Evolutionary conservation across 30 jellyfish, hydroid and myxozoan species (phyloP), one percentile per base, ranked within the genome.

Genomic region (Rhopilema esculentum): DNA sequence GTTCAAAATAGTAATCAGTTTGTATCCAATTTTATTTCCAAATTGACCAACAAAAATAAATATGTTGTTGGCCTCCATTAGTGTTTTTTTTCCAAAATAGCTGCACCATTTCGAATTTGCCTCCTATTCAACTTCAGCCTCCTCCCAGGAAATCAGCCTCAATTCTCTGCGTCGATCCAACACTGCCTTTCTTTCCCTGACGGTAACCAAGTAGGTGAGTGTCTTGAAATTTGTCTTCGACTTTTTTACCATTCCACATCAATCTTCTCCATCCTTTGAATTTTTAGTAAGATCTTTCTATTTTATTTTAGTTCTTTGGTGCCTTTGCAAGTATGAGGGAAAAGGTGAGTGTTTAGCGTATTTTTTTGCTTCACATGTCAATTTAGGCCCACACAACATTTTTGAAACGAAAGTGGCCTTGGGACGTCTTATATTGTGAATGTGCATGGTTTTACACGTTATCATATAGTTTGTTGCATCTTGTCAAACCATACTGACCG

Each of bases 321-420:
- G 53, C 77, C 28, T 63, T 28, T 69, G 30, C 80, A 68, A 67
- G 29, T 49, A 85, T 85, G 94, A 85, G 94, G 94, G 94, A 85
- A 63, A 85, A 85, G 94, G 94, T 85, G 29, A 50, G 82, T 8
- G 15, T n/a, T 82, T 67, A 24, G 17, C 21, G 30, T 71, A 8
- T 26, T 27, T 69, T 69, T 61, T 17, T 6, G 23, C 49, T 2
- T 2, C 57, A 40, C 57, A 12, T 40, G 6, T 40, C 57, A 40
- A 40, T 2, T 2, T 40, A 40, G 57, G 57, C 57, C 57, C 57
- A 40, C 12, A 12, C 57, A 40, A 2, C 57, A 40, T 40, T 40
- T 40, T 2, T n/a, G n/a, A n/a, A n/a, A n/a, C n/a, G n/a, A n/a
- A n/a, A n/a, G n/a, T n/a, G n/a, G n/a, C n/a, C n/a, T n/a, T n/a